Percentiles rank a stretch among this genome's conserved stretches.
Evolutionary conservation across 2,888 invertebrate species (phyloP).

Genomic region (Caprella mutica): DNA sequence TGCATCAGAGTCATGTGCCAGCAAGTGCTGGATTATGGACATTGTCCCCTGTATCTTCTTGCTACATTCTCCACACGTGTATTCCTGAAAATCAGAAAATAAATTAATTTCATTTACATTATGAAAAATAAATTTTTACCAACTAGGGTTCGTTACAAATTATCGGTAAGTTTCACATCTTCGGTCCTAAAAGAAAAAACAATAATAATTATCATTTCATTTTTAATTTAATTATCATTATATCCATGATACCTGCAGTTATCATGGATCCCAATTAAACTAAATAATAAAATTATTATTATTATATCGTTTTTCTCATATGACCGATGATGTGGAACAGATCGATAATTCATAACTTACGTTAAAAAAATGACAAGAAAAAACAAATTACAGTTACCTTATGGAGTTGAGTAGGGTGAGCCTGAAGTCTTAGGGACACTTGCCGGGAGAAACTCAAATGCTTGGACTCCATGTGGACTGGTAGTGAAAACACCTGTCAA

Average conservation of each 20-base stretch:
- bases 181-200: no score
- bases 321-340: no score
- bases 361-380: neutral
- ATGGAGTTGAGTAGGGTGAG: slow-evolving; percentile 12
- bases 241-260: no score
- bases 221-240: no score
- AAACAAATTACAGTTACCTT: neutral
- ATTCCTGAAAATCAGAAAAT: slow-evolving; percentile 16
- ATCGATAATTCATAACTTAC: no score
- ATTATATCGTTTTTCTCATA: no score
- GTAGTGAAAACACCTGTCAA: slow-evolving; percentile 26
- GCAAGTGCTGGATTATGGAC: slow-evolving; percentile 29
- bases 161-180: no score
- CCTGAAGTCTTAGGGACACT: slow-evolving; percentile 27
- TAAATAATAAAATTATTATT: no score
- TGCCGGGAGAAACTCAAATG: slow-evolving; percentile 29
- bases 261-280: no score
- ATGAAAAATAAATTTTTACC: neutral
- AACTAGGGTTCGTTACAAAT: neutral
- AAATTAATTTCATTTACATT: neutral
- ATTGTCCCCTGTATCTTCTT: slow-evolving; percentile 31
- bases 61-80: slow-evolving; percentile 31
- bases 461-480: slow-evolving; percentile 29
- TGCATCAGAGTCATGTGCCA: slow-evolving; percentile 20
- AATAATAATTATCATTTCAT: neutral